Base-by-base conservation (phyloP, 2,797 vertebrate genomes). In the Siniperca undulata region DNA sequence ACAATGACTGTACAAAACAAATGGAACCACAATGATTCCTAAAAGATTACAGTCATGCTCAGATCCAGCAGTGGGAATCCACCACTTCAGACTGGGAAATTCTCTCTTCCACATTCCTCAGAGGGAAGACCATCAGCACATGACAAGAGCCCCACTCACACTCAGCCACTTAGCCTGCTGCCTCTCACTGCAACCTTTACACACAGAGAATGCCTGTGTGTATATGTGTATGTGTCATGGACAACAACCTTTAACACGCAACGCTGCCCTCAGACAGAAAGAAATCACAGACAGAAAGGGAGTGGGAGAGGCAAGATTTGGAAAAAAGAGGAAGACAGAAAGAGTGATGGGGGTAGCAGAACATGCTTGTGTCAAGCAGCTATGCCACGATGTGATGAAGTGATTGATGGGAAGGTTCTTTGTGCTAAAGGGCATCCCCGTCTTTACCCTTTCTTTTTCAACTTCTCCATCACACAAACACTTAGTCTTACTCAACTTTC, bases 161-260 rank as follows among this genome's bases (percentile, higher is more conserved):
- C 80, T 88, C 81, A 20, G 85, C 78, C 89, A 91, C 91, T 94
- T 89, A 88, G 89, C 85, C 89, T 22, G 42, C 77, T 81, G 90
- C 92, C 91, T 90, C 93, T 93, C 91, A 93, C 92, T 91, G 88
- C 86, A 93, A 83, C 90, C 88, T 91, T 88, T 86, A 60, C 83
- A 81, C 90, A 91, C 84, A 87, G 87, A 87, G 83, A 91, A 90
- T 85, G 91, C 75, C 78, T 88, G 89, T 89, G 86, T 89, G 85
- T 78, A 60, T 78, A 70, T 84, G 87, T 60, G 64, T 44, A 44
- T 86, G 85, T 93, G 90, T 91, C 86, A 89, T 20, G 40, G 84
- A 84, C 78, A 80, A 81, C 83, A 89, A 92, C 89, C 88, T 90
- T 82, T 87, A 86, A 85, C 88, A 91, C 36, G n/a, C 84, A 62